A percentile compares a stretch with the other conserved stretches of the same genome.
Evolutionary conservation across 2,797 vertebrate species (phyloP).

Genomic region (Poeciliopsis presidionis): DNA sequence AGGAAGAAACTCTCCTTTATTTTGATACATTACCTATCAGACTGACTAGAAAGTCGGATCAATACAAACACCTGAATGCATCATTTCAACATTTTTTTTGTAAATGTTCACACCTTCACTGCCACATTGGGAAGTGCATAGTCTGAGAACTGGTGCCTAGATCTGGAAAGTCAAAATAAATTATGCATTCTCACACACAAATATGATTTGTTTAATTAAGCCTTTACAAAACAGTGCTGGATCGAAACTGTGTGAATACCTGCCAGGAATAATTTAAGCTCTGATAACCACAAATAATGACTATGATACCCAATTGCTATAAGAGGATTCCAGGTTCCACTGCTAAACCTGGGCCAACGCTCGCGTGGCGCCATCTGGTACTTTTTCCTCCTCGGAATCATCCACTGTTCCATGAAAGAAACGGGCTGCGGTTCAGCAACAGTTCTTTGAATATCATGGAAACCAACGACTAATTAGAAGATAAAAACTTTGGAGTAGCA

Average conservation of each 20-base stretch:
- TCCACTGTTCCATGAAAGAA: not conserved
- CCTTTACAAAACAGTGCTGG: not conserved
- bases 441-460: not conserved
- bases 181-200: not conserved
- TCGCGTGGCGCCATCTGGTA: not conserved
- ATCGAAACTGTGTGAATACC: not conserved
- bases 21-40: not conserved
- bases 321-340: not conserved
- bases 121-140: not conserved
- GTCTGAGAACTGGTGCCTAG: too few relatives aligned
- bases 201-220: not conserved
- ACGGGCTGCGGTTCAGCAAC: not conserved
- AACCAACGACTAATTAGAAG: not conserved
- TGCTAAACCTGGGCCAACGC: not conserved
- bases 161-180: not conserved
- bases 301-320: not conserved
- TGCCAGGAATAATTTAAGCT: not conserved
- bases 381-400: not conserved
- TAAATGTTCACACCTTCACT: not conserved
- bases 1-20: too few relatives aligned
- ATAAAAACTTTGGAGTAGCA: not conserved
- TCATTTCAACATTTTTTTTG: not conserved
- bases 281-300: not conserved
- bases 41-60: not conserved
- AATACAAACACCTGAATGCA: not conserved